Conservation (phyloP, 2,888 invertebrate species). For the Aethes cnicana region DNA sequence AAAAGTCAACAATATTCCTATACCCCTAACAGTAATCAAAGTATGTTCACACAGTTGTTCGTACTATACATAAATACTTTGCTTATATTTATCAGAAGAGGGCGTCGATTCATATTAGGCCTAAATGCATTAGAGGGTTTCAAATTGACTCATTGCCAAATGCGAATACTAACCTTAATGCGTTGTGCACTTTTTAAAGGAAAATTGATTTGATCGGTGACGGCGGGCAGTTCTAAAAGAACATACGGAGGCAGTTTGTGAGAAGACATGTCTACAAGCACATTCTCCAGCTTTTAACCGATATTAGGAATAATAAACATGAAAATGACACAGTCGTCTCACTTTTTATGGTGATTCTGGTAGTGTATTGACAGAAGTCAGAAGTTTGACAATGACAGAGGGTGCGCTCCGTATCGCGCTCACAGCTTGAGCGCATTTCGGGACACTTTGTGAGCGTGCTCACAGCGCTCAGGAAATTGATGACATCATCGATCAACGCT, state of each 20-base stretch:
- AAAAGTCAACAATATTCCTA: no score
- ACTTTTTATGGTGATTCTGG: neutral
- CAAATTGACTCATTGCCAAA: constrained; percentile 52
- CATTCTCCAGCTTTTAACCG: constrained; percentile 40
- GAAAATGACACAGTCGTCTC: constrained; percentile 6
- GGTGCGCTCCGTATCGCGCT: no score
- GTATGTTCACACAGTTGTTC: no score
- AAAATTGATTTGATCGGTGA: constrained; percentile 82
- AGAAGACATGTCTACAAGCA: constrained; percentile 56
- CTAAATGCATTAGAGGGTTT: constrained; percentile 2
- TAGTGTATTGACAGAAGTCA: neutral
- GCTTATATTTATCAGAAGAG: no score
- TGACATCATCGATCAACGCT: no score
- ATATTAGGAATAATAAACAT: constrained; percentile 21
- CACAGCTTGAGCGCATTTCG: no score
- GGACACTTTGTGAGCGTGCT: no score
- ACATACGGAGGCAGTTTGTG: constrained; percentile 69
- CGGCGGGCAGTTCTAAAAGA: constrained; percentile 80
- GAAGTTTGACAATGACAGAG: no score
- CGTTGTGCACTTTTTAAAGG: constrained; percentile 86
- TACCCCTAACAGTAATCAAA: no score
- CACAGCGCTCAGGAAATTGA: no score
- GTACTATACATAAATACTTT: no score
- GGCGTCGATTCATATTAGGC: constrained; percentile 37
- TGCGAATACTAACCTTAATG: constrained; percentile 84